These are phyloP conservation scores for Montifringilla adamsi DNA, from an alignment of 2,113 vertebrate species.

Conservation along the genomic window DNA sequence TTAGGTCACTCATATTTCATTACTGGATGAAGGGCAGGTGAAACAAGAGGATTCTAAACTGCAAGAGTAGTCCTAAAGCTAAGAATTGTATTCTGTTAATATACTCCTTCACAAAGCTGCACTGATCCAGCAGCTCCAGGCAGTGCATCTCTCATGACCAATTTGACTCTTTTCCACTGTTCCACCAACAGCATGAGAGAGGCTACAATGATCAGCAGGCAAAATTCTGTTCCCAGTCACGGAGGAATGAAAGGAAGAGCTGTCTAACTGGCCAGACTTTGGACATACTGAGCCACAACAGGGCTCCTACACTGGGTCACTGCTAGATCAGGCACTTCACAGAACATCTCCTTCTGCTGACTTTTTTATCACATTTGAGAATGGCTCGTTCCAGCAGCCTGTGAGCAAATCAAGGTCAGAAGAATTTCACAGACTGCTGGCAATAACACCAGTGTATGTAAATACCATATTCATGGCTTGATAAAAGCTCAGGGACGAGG, in stretches of 20 bases:
- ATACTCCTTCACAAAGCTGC: not conserved
- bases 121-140: not conserved
- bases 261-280: not conserved
- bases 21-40: not conserved
- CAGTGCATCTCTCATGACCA: not conserved
- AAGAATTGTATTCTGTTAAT: not conserved
- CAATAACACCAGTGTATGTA: not conserved
- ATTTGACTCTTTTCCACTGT: not conserved
- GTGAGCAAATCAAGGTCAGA: not conserved
- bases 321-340: not conserved
- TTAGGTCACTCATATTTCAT: not conserved
- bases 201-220: not conserved
- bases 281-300: not conserved
- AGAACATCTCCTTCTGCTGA: not conserved
- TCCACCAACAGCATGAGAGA: not conserved
- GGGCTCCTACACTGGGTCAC: not conserved
- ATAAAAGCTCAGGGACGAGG: not conserved
- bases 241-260: not conserved
- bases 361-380: not conserved
- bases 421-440: not conserved
- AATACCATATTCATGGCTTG: not conserved
- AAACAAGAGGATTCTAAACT: not conserved
- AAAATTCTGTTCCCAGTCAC: not conserved
- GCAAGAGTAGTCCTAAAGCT: not conserved
- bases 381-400: not conserved